Evolutionary conservation across 2,797 vertebrate genomes (phyloP), one percentile per base, ranked within the genome.

Genomic region (Valencia hispanica): DNA sequence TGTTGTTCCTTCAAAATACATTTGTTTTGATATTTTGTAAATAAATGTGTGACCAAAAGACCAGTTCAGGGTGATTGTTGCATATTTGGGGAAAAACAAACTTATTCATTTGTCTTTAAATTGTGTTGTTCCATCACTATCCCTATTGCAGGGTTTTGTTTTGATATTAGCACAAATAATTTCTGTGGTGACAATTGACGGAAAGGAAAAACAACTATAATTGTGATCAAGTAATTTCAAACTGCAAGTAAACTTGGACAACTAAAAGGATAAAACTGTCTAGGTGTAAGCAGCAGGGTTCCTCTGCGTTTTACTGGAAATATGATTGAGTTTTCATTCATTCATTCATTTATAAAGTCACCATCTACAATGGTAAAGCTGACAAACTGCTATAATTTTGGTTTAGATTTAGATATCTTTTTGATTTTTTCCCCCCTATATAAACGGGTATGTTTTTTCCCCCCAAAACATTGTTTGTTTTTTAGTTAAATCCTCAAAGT

Each of bases 1-100:
- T 70, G 57, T 74, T 85, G 50, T 76, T 86, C 55, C 79, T 81
- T 78, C 65, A 51, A 51, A 14, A 53, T 65, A 14, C 82, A 81
- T 92, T 90, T 84, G 53, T 91, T 91, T 92, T 92, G 78, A 87
- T 93, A 90, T 91, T 93, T 93, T 91, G 71, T 66, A 93, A 94
- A 77, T 93, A 94, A 94, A 94, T 72, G 22, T 83, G 78, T 88
- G 88, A 81, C 68, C 47, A 30, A 8, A 77, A 27, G 48, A 45
- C 73, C 73, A 59, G 22, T 61, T 80, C 61, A 22, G 82, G 12
- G 4, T 81, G 8, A 43, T 78, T 88, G n/a, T 53, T 61, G 43
- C 25, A n/a, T 17, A n/a, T 39, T 65, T 65, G 61, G 18, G 4
- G 12, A 65, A 39, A 39, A 50, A 50, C 1, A 17, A 3, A n/a